Base-by-base conservation (phyloP, 2,888 invertebrate species). In the Actias luna region DNA sequence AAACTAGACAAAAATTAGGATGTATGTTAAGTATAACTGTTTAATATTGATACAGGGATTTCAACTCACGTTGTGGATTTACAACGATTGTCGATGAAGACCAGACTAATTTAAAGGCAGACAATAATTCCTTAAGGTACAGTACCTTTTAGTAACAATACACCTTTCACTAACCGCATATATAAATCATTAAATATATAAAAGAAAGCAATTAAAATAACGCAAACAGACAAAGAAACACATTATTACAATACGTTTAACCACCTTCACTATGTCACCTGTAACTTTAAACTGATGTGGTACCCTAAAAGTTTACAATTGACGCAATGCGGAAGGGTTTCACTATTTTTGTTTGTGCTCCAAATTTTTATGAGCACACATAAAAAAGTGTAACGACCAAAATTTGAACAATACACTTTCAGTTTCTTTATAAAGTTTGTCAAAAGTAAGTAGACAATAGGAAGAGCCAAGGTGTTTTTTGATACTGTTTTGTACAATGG, bases 241-340 rank as follows among this genome's bases (percentile, higher is more conserved):
- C 80, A 89, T 92, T 79, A 92, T 85, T 84, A 90, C 91, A 89
- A 85, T 87, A 62, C 65, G 64, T 71, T 75, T 73, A 76, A 79
- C 77, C 87, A 89, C 83, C 90, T 90, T 88, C 85, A 88, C 92
- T 84, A 88, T 79, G 74, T 87, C 92, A 92, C 92, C 92, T 92
- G 92, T 87, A 88, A 87, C 88, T 89, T 83, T 66, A 71, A 78
- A 92, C 92, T 92, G 90, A 80, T 77, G 71, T 74, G 70, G n/a
- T 79, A 85, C 85, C 83, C 85, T 71, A 63, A 50, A 63, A 68
- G 62, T 67, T 67, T 64, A 77, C 82, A 84, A 89, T 87, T 84
- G 83, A 74, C 64, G 75, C 74, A 84, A 91, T 78, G 84, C 92
- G 92, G 92, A 92, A 92, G 91, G 82, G 87, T 83, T 88, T 68